These are phyloP conservation scores for Nebria ingens DNA, from an alignment of 1,140 invertebrate species.

Conservation along the genomic window DNA sequence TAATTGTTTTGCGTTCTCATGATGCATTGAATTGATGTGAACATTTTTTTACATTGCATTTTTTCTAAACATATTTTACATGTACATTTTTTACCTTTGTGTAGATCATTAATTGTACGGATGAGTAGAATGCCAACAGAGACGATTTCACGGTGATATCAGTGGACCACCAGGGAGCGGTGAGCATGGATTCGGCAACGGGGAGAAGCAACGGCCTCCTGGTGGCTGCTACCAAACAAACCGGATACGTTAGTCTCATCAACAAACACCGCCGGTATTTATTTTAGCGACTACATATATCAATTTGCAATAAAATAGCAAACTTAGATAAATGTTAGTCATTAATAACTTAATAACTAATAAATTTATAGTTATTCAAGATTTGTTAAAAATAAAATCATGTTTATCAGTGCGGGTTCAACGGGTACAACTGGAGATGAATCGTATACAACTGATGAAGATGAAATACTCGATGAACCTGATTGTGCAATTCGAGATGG, in stretches of 20 bases:
- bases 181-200: not conserved
- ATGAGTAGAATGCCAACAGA: not conserved
- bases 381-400: too few relatives aligned
- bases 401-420: constrained; percentile 38
- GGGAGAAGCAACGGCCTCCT: not conserved
- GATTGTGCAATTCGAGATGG: constrained; percentile 30
- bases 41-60: too few relatives aligned
- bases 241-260: not conserved
- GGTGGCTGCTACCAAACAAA: not conserved
- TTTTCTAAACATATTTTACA: not conserved
- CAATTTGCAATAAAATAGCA: too few relatives aligned
- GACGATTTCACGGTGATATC: not conserved
- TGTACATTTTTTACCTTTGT: not conserved
- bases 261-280: constrained; percentile 1
- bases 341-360: too few relatives aligned
- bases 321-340: too few relatives aligned
- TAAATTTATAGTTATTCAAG: too few relatives aligned
- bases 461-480: constrained; percentile 39
- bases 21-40: too few relatives aligned
- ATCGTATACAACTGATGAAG: constrained; percentile 42
- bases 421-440: constrained; percentile 46
- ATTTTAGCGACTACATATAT: too few relatives aligned
- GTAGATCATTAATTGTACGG: not conserved
- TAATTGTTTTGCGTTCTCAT: too few relatives aligned
- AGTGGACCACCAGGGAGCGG: not conserved